Conservation (phyloP, 92 coral and sea anemone genomes). For the Heliopora coerulea region DNA sequence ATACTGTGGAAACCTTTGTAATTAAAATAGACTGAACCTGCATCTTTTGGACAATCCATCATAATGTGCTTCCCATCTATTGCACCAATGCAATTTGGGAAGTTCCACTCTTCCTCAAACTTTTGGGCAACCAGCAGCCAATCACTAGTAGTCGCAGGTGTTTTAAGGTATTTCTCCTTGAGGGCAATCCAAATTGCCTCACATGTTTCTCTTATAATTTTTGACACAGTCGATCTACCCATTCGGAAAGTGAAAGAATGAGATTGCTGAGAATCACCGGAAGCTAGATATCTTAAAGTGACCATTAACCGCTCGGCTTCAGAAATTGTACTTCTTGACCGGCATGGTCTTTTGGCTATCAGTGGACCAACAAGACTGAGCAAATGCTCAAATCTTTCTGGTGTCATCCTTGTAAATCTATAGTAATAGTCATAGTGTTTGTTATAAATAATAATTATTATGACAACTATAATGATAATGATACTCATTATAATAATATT, state of each 20-base stretch:
- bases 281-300: conserved; percentile 38
- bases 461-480: too few species aligned
- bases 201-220: conserved; percentile 49
- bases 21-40: conserved; percentile 42
- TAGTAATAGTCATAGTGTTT: too few species aligned
- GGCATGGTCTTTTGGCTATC: conserved; percentile 39
- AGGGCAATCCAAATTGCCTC: conserved; percentile 40
- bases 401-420: conserved; percentile 41
- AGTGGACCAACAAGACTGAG: conserved; percentile 48
- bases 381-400: conserved; percentile 39
- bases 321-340: conserved; percentile 45
- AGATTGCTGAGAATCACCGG: conserved; percentile 37
- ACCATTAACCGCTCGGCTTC: conserved; percentile 48
- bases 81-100: conserved; percentile 43
- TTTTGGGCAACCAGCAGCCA: conserved; percentile 16
- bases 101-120: conserved; percentile 37
- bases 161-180: conserved; percentile 6
- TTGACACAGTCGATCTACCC: conserved; percentile 49
- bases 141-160: conserved; percentile 18
- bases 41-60: conserved; percentile 49
- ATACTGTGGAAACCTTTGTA: conserved; percentile 58
- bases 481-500: conserved; percentile 36
- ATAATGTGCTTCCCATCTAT: conserved; percentile 42
- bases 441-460: too few species aligned
- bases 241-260: conserved; percentile 43